Evolutionary conservation across 2,113 vertebrate species (phyloP).

Genomic region (Maylandia zebra): DNA sequence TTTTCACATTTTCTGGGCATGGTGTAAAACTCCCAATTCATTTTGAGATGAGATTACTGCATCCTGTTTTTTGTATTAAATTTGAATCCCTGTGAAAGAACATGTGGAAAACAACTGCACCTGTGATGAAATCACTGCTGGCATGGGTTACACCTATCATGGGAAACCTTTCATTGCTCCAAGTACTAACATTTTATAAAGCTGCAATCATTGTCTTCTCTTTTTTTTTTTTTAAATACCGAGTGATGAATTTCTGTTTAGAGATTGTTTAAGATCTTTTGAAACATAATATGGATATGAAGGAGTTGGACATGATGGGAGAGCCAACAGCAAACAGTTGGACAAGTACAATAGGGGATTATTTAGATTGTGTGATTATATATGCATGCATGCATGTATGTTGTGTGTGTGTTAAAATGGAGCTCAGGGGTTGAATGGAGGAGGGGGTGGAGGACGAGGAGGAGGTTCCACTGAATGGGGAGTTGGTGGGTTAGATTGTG

Average conservation of each 20-base stretch:
- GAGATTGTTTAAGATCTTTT: neutral
- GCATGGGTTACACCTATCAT: neutral
- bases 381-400: conserved; percentile 12
- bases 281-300: neutral
- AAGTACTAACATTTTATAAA: neutral
- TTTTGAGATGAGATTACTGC: neutral
- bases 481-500: neutral
- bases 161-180: neutral
- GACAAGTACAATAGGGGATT: neutral
- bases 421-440: conserved; percentile 15
- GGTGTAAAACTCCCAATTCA: neutral
- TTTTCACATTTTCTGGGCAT: conserved; percentile 30
- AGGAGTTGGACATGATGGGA: neutral
- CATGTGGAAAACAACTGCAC: neutral
- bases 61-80: neutral
- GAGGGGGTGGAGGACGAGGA: neutral
- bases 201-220: neutral
- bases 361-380: neutral
- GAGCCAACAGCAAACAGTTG: neutral
- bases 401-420: neutral
- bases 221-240: neutral
- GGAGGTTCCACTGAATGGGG: neutral
- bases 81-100: neutral
- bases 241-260: neutral
- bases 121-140: neutral